phyloP scores from a whole-genome alignment of 2,797 vertebrate genomes.

The Coendou prehensilis region DNA sequence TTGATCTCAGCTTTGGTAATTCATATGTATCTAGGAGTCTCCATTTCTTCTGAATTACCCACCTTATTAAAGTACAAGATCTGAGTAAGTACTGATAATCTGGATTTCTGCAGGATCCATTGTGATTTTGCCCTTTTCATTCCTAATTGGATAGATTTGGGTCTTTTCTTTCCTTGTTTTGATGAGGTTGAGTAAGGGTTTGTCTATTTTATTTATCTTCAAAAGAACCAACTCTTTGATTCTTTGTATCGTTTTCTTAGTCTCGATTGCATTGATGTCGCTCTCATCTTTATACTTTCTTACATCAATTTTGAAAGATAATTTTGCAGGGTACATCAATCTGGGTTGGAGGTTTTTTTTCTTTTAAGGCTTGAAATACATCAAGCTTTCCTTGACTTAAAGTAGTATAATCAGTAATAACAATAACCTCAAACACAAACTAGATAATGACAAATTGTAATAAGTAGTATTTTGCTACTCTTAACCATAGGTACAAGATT shows the following conservation, averaged over 20 bases:
- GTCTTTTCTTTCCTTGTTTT: background rate
- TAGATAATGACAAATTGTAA: too few relatives aligned
- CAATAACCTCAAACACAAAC: too few relatives aligned
- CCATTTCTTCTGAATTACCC: background rate
- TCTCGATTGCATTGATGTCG: background rate
- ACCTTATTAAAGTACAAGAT: background rate
- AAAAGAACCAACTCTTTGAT: background rate
- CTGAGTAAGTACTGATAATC: background rate
- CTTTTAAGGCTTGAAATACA: background rate
- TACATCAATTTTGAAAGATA: background rate
- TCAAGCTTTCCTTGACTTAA: too few relatives aligned
- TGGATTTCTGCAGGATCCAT: background rate
- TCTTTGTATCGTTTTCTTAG: background rate
- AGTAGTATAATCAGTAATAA: too few relatives aligned
- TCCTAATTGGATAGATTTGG: background rate
- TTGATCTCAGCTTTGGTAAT: background rate
- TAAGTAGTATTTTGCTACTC: too few relatives aligned
- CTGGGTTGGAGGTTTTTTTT: background rate
- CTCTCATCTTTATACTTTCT: background rate
- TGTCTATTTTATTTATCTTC: background rate
- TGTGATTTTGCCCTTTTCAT: background rate
- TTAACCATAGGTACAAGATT: too few relatives aligned
- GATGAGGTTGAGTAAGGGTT: background rate
- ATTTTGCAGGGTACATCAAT: background rate
- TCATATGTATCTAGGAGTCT: background rate